phyloP scores from a whole-genome alignment of 2,797 vertebrate species.

The Momotus momota region DNA sequence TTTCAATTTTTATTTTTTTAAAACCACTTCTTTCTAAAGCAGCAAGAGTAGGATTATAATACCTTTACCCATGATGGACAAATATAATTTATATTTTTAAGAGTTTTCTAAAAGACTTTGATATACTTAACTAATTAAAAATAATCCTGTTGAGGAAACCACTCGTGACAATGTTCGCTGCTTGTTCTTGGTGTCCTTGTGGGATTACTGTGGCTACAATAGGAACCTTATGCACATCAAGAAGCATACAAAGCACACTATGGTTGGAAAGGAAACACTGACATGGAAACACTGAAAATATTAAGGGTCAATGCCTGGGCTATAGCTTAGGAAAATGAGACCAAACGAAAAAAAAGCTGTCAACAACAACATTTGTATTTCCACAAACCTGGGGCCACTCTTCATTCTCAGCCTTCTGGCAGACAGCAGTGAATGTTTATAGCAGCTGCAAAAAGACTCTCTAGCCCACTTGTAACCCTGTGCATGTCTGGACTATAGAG shows the following conservation, averaged over 20 bases:
- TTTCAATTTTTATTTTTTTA: not conserved
- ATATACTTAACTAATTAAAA: slow-evolving; percentile 20
- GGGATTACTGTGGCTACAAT: not conserved
- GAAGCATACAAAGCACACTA: not conserved
- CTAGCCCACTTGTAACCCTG: not conserved
- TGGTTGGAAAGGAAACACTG: not conserved
- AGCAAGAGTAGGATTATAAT: not conserved
- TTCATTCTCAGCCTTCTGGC: not conserved
- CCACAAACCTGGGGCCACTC: not conserved
- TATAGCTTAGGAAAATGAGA: not conserved
- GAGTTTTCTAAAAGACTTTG: not conserved
- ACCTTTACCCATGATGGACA: not conserved
- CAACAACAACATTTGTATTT: not conserved
- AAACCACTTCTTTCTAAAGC: not conserved
- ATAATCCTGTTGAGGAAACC: not conserved
- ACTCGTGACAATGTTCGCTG: not conserved
- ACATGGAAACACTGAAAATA: not conserved
- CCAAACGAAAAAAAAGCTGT: not conserved
- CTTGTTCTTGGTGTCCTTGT: not conserved
- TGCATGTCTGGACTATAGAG: not conserved
- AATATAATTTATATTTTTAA: not conserved
- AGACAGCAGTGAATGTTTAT: not conserved
- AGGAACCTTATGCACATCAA: not conserved
- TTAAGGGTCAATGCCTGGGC: rapidly evolving
- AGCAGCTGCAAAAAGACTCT: not conserved